Percentiles rank a stretch among this genome's conserved stretches.
These are phyloP conservation scores for Turritopsis rubra DNA, from an alignment of 30 jellyfish, hydroid and myxozoan species.

Conservation along the genomic window DNA sequence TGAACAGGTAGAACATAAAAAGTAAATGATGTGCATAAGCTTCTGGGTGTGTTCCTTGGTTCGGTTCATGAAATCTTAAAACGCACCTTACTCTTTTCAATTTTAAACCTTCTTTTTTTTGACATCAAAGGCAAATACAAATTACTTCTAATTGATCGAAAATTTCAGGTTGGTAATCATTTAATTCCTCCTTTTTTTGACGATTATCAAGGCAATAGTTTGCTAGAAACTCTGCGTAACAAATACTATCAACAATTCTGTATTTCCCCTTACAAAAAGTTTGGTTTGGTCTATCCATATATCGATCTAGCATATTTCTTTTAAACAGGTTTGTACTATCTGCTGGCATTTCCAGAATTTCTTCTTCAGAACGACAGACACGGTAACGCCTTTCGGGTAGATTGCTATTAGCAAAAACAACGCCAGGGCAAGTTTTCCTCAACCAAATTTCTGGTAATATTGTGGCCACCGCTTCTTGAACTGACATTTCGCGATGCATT, in stretches of 20 bases:
- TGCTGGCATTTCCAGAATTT: neutral
- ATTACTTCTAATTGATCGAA: neutral
- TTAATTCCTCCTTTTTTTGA: neutral
- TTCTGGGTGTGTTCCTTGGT: neutral
- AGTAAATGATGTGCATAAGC: slow-evolving; percentile 23
- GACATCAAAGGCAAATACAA: neutral
- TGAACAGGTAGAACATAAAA: slow-evolving; percentile 15
- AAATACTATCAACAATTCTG: neutral
- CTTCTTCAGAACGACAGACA: neutral
- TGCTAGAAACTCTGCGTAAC: neutral
- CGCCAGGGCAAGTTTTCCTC: neutral
- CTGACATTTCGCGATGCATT: neutral
- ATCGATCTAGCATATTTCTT: neutral
- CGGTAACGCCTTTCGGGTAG: neutral
- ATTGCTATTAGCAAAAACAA: neutral
- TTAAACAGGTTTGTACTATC: neutral
- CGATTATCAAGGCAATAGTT: neutral
- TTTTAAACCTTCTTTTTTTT: neutral
- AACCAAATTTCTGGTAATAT: neutral
- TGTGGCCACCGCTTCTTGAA: neutral
- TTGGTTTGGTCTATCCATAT: slow-evolving; percentile 7
- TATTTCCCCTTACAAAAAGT: neutral
- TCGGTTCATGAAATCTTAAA: neutral
- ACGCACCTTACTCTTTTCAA: neutral
- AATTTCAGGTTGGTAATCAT: neutral